Conservation (phyloP, 2,113 vertebrate genomes). For the Dinomys branickii region DNA sequence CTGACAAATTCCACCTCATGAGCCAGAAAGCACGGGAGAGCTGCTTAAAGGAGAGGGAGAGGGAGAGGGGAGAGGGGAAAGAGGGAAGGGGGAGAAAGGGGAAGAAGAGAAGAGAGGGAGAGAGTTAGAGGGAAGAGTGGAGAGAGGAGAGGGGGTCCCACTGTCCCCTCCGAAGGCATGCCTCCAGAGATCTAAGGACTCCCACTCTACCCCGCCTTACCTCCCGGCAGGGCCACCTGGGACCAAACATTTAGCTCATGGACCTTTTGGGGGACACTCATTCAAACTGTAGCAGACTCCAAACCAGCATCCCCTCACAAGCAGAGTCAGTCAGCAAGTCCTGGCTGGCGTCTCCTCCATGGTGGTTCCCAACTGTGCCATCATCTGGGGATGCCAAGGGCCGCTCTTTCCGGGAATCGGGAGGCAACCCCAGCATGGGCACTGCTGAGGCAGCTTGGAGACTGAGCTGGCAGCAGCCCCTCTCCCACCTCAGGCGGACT, state of each 20-base stretch:
- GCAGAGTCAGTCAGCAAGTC: not conserved
- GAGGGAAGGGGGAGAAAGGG: too few relatives aligned
- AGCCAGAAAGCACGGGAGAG: not conserved
- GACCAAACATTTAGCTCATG: not conserved
- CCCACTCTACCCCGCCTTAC: not conserved
- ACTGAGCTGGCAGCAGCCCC: not conserved
- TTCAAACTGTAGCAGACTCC: not conserved
- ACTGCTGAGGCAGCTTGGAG: too few relatives aligned
- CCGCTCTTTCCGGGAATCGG: too few relatives aligned
- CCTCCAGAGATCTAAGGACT: not conserved
- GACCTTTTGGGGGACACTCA: not conserved
- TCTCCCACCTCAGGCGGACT: not conserved
- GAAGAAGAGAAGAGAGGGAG: accelerated
- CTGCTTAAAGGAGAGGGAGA: accelerated
- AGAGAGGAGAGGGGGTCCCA: not conserved
- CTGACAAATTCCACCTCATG: not conserved
- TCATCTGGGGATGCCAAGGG: accelerated
- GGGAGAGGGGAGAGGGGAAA: too few relatives aligned
- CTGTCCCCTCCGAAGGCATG: not conserved
- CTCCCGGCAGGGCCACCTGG: not conserved
- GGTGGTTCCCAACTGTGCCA: accelerated
- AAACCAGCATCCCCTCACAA: not conserved
- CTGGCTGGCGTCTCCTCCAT: not conserved
- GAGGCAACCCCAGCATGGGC: too few relatives aligned
- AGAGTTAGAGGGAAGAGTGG: not conserved